Conservation (phyloP, 2,888 invertebrate species). For the Hedychridium roseum region DNA sequence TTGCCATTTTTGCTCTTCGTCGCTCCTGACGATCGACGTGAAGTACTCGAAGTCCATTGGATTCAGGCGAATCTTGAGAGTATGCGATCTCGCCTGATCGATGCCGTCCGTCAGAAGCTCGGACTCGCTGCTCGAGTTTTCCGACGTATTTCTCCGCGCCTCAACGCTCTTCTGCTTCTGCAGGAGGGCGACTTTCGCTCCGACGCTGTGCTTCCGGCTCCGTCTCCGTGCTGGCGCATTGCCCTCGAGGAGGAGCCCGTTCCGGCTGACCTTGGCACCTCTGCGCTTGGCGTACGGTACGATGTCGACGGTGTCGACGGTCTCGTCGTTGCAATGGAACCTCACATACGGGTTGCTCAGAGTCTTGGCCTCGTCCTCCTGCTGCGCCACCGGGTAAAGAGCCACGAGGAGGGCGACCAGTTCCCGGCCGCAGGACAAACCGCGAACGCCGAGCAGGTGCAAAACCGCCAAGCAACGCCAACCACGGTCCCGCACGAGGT, state of each 20-base stretch:
- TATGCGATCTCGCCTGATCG: conserved; percentile 67
- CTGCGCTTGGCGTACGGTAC: conserved; percentile 48
- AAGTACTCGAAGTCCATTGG: conserved; percentile 72
- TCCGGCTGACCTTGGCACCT: conserved; percentile 21
- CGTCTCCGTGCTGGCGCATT: conserved; percentile 25
- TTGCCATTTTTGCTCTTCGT: conserved; percentile 64
- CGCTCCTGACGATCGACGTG: conserved; percentile 65
- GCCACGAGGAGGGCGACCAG: conserved; percentile 70
- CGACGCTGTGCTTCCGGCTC: conserved; percentile 18
- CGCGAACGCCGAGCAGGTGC: conserved; percentile 69
- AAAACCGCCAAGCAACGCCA: conserved; percentile 71
- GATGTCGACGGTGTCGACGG: conserved; percentile 53
- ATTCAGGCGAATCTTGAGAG: conserved; percentile 68
- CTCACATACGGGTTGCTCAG: conserved; percentile 49
- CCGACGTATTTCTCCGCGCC: conserved; percentile 21
- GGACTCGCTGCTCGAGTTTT: conserved; percentile 53
- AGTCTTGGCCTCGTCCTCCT: conserved; percentile 18
- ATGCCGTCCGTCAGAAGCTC: conserved; percentile 59
- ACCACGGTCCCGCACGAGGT: conserved; percentile 69
- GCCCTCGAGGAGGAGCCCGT: conserved; percentile 21
- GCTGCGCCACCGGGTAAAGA: conserved; percentile 63
- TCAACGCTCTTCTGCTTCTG: conserved; percentile 25
- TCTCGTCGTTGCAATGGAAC: conserved; percentile 52
- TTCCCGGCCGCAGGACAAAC: conserved; percentile 70
- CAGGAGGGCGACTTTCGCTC: conserved; percentile 15